phyloP scores from a whole-genome alignment of 2,797 vertebrate genomes.

The Betta splendens region DNA sequence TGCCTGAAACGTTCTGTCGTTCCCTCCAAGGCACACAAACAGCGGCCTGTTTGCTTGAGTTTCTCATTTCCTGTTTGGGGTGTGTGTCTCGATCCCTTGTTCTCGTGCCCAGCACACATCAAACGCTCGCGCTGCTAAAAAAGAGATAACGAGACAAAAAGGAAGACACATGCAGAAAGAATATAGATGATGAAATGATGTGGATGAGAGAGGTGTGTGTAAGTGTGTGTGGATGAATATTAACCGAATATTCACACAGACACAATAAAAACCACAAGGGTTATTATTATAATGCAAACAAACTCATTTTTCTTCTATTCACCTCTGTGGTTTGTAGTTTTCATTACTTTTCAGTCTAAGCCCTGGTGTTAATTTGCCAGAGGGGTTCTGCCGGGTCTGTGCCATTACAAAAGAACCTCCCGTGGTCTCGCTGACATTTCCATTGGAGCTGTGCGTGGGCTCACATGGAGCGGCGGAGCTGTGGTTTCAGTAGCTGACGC shows the following conservation, averaged over 20 bases:
- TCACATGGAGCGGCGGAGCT: slow-evolving; percentile 30
- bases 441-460: slow-evolving; percentile 52
- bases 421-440: slow-evolving; percentile 49
- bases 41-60: slow-evolving; percentile 69
- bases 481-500: slow-evolving; percentile 31
- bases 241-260: slow-evolving; percentile 32
- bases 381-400: slow-evolving; percentile 32
- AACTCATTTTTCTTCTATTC: too few species aligned
- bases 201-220: slow-evolving; percentile 25
- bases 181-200: slow-evolving; percentile 24
- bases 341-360: too few species aligned
- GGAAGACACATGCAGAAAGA: slow-evolving; percentile 24
- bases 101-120: slow-evolving; percentile 79
- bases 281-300: too few species aligned
- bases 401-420: slow-evolving; percentile 41
- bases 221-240: slow-evolving; percentile 3
- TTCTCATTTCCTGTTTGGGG: slow-evolving; percentile 86
- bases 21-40: slow-evolving; percentile 51
- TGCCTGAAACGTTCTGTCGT: slow-evolving; percentile 29
- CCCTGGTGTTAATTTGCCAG: slow-evolving; percentile 55
- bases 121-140: slow-evolving; percentile 60
- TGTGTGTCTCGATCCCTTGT: slow-evolving; percentile 79
- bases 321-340: slow-evolving; percentile 73
- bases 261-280: slow-evolving; percentile 22
- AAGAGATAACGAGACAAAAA: slow-evolving; percentile 34